Evolutionary conservation across 2,113 vertebrate species (phyloP).

Genomic region (Silurus meridionalis): DNA sequence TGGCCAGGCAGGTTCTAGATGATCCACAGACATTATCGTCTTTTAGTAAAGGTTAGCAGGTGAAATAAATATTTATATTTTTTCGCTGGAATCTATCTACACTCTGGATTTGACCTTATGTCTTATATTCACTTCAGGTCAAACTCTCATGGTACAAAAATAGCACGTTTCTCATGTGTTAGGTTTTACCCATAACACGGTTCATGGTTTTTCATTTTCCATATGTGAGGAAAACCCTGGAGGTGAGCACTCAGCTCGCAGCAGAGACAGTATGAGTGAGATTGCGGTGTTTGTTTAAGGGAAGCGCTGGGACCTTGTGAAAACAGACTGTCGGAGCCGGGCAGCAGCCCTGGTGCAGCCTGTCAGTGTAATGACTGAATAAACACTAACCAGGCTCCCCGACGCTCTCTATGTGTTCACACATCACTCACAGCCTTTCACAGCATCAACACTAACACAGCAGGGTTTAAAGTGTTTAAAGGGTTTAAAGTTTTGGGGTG

Average conservation of each 20-base stretch:
- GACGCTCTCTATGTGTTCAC: conserved; percentile 37
- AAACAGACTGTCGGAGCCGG: conserved; percentile 49
- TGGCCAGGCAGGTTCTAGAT: background rate
- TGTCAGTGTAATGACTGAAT: conserved; percentile 53
- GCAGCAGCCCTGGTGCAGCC: conserved; percentile 25
- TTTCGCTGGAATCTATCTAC: background rate
- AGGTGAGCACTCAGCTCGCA: conserved; percentile 18
- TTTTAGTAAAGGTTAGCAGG: background rate
- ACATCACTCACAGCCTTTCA: conserved; percentile 43
- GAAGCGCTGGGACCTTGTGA: conserved; percentile 45
- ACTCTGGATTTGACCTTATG: background rate
- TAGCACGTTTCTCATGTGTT: conserved; percentile 31
- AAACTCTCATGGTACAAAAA: conserved; percentile 24
- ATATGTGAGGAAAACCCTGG: conserved; percentile 26
- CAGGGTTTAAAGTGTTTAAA: conserved; percentile 31
- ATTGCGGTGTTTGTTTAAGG: conserved; percentile 49
- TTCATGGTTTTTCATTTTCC: conserved; percentile 40
- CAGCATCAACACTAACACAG: conserved; percentile 17
- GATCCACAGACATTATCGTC: background rate
- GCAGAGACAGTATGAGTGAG: conserved; percentile 29
- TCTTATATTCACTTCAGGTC: conserved; percentile 3
- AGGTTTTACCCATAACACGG: conserved; percentile 40
- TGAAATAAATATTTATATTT: background rate
- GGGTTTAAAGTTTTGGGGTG: conserved; percentile 13
- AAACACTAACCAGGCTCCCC: conserved; percentile 54